Base-by-base conservation (phyloP, 2,888 invertebrate species). In the Siphlonurus alternatus region DNA sequence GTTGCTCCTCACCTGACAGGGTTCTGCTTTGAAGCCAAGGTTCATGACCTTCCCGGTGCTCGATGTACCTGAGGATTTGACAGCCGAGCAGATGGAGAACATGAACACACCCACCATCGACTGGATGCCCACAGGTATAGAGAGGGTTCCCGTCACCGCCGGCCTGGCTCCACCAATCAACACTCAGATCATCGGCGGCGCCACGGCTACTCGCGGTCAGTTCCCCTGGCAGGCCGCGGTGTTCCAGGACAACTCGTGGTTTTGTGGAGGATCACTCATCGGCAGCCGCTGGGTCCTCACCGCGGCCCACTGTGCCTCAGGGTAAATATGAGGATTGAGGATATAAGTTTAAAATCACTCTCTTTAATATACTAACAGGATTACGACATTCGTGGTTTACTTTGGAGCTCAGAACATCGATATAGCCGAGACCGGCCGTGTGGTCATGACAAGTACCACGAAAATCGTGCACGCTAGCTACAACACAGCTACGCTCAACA, bases 221-320 rank as follows among this genome's bases (percentile, higher is more conserved):
- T 56, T 56, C 20, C 56, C 56, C 56, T 56, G 56, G 56, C 56
- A 56, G 56, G 56, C 56, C 15, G 56, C 56, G 19, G 20, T 56
- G 5, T 5, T 56, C 5, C 7, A 7, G 5, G 22, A 56, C 22
- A 20, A 22, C 22, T 7, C n/a, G 15, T 56, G 7, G 15, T 56
- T 56, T 20, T 56, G 56, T 22, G 56, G 56, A 22, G 56, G 56
- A 5, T 56, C 56, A 7, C 56, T 56, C 56, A 56, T 56, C 20
- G 7, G 7, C n/a, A n/a, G 15, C 5, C 7, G 15, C 15, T 22
- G 22, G n/a, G 22, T 56, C n/a, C 56, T 56, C 19, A 56, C 56
- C 20, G 56, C 56, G 19, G 56, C 56, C 5, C 56, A 56, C 22
- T 56, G 56, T 20, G 56, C 56, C 5, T 5, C 5, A 10, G 38